These are phyloP conservation scores for Drosophila miranda DNA, from an alignment of 1,140 invertebrate species.

Conservation along the genomic window DNA sequence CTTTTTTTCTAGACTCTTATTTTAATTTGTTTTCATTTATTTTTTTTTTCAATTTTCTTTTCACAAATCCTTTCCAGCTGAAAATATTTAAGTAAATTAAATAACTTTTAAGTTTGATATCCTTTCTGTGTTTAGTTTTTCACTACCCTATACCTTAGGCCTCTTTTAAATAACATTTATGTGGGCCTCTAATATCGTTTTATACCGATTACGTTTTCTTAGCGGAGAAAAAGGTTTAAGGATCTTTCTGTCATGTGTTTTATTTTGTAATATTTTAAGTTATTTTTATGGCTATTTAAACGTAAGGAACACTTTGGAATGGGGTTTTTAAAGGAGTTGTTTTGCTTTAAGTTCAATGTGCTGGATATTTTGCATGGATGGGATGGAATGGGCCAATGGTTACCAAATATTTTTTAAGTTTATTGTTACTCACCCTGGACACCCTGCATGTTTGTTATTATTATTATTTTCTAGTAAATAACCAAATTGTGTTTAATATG, in stretches of 20 bases:
- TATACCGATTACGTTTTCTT: neutral
- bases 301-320: slow-evolving; percentile 2
- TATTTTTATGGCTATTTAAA: slow-evolving; percentile 10
- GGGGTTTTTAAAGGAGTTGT: neutral
- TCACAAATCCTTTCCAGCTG: slow-evolving; percentile 52
- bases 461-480: slow-evolving; percentile 50
- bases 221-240: neutral
- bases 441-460: slow-evolving; percentile 56
- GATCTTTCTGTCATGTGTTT: slow-evolving; percentile 13
- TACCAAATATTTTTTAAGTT: slow-evolving; percentile 14
- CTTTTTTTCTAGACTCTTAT: slow-evolving; percentile 18
- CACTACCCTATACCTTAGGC: neutral
- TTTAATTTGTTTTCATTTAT: slow-evolving; percentile 49
- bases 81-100: slow-evolving; percentile 66
- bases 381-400: slow-evolving; percentile 11
- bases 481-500: slow-evolving; percentile 45
- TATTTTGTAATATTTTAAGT: slow-evolving; percentile 6
- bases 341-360: slow-evolving; percentile 25
- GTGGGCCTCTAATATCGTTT: slow-evolving; percentile 3
- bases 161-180: slow-evolving; percentile 23
- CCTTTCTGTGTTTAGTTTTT: slow-evolving; percentile 29
- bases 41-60: slow-evolving; percentile 66
- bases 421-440: slow-evolving; percentile 34
- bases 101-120: slow-evolving; percentile 58
- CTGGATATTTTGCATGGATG: slow-evolving; percentile 24